Evolutionary conservation across 2,888 invertebrate species (phyloP).

Genomic region (Trypoxylon attenuatum): DNA sequence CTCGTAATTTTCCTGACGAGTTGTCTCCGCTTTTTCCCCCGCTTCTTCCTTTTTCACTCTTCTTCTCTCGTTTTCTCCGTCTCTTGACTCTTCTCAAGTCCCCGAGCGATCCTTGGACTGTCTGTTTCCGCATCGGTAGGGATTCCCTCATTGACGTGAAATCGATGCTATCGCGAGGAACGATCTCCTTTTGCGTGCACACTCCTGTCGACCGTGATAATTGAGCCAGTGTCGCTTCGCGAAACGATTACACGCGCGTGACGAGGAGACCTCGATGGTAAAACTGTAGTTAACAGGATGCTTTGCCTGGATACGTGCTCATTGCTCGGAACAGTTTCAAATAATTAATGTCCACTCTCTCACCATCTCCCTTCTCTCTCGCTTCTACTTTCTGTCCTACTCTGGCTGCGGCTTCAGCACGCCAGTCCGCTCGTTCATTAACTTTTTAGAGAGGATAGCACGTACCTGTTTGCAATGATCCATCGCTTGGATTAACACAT

Average conservation of each 20-base stretch:
- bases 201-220: not conserved
- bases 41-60: not conserved
- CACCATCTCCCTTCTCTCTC: too few species aligned
- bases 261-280: not conserved
- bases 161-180: constrained; percentile 18
- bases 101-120: not conserved
- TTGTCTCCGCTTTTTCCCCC: constrained; percentile 4
- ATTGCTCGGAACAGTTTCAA: constrained; percentile 13
- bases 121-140: too few species aligned
- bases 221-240: not conserved
- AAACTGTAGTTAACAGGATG: constrained; percentile 6
- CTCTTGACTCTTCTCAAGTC: not conserved
- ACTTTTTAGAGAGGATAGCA: constrained; percentile 5
- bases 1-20: too few species aligned
- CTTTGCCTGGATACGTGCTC: constrained; percentile 7
- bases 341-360: constrained; percentile 4
- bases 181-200: constrained; percentile 1
- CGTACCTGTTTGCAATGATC: constrained; percentile 11
- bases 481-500: constrained; percentile 12
- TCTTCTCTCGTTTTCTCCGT: not conserved
- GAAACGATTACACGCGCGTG: not conserved
- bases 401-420: not conserved
- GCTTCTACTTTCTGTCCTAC: too few species aligned
- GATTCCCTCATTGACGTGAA: constrained; percentile 21
- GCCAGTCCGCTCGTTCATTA: constrained; percentile 6